A percentile compares a stretch with the other conserved stretches of the same genome.
phyloP scores from a whole-genome alignment of 2,113 vertebrate species.

The Marmota monax region DNA sequence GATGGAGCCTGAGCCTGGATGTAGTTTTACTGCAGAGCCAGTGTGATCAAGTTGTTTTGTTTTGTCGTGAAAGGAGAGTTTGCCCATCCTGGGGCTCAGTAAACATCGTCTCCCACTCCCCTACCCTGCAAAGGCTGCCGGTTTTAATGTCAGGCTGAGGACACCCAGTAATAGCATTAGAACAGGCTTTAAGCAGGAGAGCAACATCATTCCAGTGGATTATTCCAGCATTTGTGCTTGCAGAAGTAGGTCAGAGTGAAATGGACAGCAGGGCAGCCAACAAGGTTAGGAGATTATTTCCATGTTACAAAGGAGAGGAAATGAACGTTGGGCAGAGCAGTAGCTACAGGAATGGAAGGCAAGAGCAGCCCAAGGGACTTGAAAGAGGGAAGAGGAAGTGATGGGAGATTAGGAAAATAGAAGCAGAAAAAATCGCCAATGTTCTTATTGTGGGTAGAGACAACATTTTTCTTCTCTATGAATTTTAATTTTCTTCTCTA shows the following conservation, averaged over 20 bases:
- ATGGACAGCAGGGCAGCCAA: background rate
- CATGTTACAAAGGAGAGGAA: background rate
- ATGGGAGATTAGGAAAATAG: background rate
- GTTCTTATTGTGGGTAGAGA: background rate
- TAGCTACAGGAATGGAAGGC: background rate
- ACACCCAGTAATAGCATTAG: slow-evolving; percentile 29
- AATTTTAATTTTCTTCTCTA: background rate
- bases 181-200: background rate
- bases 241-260: slow-evolving; percentile 65
- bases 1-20: background rate
- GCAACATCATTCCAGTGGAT: background rate
- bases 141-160: background rate
- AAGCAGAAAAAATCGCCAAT: background rate
- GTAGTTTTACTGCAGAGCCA: background rate
- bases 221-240: slow-evolving; percentile 43
- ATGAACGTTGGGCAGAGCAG: background rate
- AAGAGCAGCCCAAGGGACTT: too few species aligned
- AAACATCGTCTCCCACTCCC: too few species aligned
- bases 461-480: background rate
- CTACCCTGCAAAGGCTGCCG: background rate
- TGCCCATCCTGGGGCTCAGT: background rate
- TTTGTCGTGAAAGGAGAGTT: background rate
- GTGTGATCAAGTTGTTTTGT: background rate
- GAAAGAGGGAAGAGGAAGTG: background rate
- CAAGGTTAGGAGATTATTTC: background rate